Percentiles rank a stretch among this genome's conserved stretches.
Evolutionary conservation across 2,888 invertebrate genomes (phyloP).

Genomic region (Apotomis capreana): DNA sequence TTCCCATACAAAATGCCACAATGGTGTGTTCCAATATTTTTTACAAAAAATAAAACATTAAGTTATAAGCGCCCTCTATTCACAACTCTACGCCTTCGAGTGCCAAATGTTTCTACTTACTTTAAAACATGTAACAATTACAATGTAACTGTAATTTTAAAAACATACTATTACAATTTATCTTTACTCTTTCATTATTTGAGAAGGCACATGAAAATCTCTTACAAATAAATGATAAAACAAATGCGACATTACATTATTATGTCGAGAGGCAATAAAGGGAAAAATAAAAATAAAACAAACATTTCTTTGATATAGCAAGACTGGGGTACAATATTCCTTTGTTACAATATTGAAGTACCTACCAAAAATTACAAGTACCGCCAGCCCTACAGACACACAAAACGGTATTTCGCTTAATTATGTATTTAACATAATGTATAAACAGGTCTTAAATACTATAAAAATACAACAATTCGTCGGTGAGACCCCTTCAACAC

Average conservation of each 20-base stretch:
- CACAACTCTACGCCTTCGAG: constrained; percentile 56
- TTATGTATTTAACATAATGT: constrained; percentile 56
- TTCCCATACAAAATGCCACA: too few relatives aligned
- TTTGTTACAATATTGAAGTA: constrained; percentile 16
- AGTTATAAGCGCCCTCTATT: constrained; percentile 46
- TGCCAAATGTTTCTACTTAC: constrained; percentile 73
- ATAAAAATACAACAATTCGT: constrained; percentile 80
- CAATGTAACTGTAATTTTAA: constrained; percentile 65
- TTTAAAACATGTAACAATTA: constrained; percentile 72
- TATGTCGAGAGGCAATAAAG: constrained; percentile 30
- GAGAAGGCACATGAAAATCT: constrained; percentile 83
- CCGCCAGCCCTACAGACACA: constrained; percentile 23
- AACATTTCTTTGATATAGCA: constrained; percentile 22
- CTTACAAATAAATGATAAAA: constrained; percentile 76
- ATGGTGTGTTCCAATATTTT: too few relatives aligned
- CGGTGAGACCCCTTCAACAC: constrained; percentile 55
- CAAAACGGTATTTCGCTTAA: constrained; percentile 33
- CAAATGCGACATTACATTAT: constrained; percentile 46
- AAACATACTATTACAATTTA: constrained; percentile 71
- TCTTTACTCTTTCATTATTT: constrained; percentile 66
- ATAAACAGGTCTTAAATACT: constrained; percentile 74
- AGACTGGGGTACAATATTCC: constrained; percentile 23
- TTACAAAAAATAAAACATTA: neutral
- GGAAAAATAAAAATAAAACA: constrained; percentile 21
- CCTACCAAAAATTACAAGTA: constrained; percentile 3